Evolutionary conservation across 2,888 invertebrate genomes (phyloP).

Genomic region (Drosophila testacea): DNA sequence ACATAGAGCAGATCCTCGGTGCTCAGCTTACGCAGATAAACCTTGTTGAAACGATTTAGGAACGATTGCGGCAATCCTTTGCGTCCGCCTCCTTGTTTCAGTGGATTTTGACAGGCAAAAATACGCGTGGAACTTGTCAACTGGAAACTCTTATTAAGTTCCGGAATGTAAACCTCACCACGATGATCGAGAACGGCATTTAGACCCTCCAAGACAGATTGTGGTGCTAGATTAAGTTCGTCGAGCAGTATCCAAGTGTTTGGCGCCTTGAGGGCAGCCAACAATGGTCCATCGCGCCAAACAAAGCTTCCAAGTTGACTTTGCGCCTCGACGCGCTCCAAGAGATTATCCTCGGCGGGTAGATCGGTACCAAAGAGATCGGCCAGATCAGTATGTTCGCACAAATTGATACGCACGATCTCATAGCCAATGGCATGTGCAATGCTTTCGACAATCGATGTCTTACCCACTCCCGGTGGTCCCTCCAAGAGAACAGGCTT

Average conservation of each 20-base stretch:
- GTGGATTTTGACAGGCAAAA: slow-evolving; percentile 99
- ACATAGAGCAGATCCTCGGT: slow-evolving; percentile 88
- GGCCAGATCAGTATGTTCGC: slow-evolving; percentile 99
- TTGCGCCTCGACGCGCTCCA: slow-evolving; percentile 56
- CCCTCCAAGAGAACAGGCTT: slow-evolving; percentile 98
- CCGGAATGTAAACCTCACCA: slow-evolving; percentile 97
- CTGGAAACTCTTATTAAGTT: slow-evolving; percentile 94
- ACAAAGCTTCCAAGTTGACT: slow-evolving; percentile 90
- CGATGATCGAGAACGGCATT: slow-evolving; percentile 99
- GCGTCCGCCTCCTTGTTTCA: slow-evolving; percentile 97
- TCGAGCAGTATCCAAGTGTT: slow-evolving; percentile 97
- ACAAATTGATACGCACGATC: slow-evolving; percentile 97
- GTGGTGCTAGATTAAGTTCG: slow-evolving; percentile 98
- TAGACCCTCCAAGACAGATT: slow-evolving; percentile 98
- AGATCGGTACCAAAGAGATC: slow-evolving; percentile 99
- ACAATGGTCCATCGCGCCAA: slow-evolving; percentile 98
- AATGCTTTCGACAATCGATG: slow-evolving; percentile 95
- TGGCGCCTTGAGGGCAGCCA: slow-evolving; percentile 95
- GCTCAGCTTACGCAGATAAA: slow-evolving; percentile 89
- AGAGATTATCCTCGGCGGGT: slow-evolving; percentile 93
- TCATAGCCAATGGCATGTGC: slow-evolving; percentile 93
- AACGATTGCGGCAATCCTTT: slow-evolving; percentile 98
- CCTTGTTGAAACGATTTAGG: slow-evolving; percentile 98
- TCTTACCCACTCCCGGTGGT: slow-evolving; percentile 99
- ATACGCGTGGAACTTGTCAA: slow-evolving; percentile 92